Conservation (phyloP, 1,140 invertebrate species). For the Heliothis virescens region DNA sequence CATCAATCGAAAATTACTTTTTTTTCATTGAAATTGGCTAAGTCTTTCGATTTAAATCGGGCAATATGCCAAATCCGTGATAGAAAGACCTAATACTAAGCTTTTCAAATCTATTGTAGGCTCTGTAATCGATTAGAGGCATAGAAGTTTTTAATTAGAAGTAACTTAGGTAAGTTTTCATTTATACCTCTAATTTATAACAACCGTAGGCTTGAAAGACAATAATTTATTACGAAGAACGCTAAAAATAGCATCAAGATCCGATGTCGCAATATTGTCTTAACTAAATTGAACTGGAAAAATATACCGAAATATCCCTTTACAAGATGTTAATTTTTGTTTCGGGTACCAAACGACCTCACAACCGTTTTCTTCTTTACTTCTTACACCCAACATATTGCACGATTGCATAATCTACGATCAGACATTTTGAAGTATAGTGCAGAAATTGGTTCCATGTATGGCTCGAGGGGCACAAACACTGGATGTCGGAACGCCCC, state of each 20-base stretch:
- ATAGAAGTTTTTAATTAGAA: background rate
- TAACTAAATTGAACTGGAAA: too few species aligned
- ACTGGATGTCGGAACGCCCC: conserved; percentile 1
- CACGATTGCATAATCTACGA: background rate
- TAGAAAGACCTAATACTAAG: background rate
- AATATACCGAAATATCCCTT: too few species aligned
- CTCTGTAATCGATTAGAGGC: background rate
- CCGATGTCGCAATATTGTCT: background rate
- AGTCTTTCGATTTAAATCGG: conserved; percentile 7
- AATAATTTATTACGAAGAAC: background rate
- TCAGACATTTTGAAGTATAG: background rate
- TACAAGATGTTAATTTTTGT: too few species aligned
- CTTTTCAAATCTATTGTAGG: background rate
- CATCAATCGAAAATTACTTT: too few species aligned
- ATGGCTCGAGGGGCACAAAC: background rate
- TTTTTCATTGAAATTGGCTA: too few species aligned
- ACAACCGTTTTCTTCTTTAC: background rate
- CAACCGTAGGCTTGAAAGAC: background rate
- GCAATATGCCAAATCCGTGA: conserved; percentile 11
- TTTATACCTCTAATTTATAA: background rate
- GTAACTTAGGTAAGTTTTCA: too few species aligned
- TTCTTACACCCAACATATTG: background rate
- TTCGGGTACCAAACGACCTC: too few species aligned
- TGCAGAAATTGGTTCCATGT: background rate
- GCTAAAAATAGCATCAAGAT: background rate